phyloP scores from a whole-genome alignment of 2,888 invertebrate genomes.

The Cosmia trapezina region DNA sequence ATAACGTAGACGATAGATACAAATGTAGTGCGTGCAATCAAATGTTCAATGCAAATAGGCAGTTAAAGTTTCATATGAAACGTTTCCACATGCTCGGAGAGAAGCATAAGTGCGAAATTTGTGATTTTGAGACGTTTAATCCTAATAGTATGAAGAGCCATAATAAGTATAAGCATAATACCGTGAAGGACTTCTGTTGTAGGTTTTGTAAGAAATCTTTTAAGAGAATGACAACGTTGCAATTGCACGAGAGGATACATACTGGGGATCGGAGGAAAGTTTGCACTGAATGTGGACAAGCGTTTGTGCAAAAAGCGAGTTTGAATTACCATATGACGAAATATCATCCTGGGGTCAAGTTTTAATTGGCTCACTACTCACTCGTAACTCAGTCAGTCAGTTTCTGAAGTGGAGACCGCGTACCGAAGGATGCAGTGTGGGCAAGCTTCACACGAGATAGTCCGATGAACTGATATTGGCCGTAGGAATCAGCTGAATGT shows the following conservation, averaged over 20 bases:
- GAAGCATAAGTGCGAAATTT: constrained; percentile 77
- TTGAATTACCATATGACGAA: constrained; percentile 86
- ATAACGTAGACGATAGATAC: constrained; percentile 79
- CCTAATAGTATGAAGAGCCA: not conserved
- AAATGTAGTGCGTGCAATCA: constrained; percentile 82
- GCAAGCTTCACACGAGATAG: not conserved
- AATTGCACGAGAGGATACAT: constrained; percentile 82
- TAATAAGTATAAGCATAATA: constrained; percentile 33
- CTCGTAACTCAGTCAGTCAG: not conserved
- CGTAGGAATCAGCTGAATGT: not conserved
- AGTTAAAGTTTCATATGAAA: constrained; percentile 76
- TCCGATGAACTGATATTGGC: not conserved
- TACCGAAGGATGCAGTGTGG: not conserved
- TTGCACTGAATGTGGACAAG: constrained; percentile 81
- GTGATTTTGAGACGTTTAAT: constrained; percentile 81
- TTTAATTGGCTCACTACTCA: constrained; percentile 58
- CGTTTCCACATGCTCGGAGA: constrained; percentile 83
- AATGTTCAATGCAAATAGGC: constrained; percentile 74
- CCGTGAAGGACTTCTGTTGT: constrained; percentile 84
- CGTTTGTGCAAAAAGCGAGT: constrained; percentile 86
- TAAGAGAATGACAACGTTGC: constrained; percentile 77
- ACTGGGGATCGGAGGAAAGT: constrained; percentile 83
- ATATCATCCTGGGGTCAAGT: constrained; percentile 83
- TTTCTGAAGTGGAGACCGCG: not conserved
- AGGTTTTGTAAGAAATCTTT: constrained; percentile 72